Base-by-base conservation (phyloP, 2,888 invertebrate species). In the Eupithecia exiguata region DNA sequence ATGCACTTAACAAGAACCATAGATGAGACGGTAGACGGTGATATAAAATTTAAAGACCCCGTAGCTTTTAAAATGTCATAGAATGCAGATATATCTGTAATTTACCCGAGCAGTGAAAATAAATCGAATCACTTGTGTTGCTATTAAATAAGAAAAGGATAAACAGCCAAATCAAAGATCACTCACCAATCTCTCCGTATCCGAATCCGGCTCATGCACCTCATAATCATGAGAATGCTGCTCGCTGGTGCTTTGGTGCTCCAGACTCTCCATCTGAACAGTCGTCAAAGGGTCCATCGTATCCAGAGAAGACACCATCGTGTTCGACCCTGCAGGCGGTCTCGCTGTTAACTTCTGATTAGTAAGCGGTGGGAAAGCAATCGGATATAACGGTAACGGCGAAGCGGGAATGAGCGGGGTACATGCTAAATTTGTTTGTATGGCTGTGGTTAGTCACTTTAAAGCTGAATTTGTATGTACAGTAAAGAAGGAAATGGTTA, bases 251-350 rank as follows among this genome's bases (percentile, higher is more conserved):
- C 94, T 92, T 76, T 91, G 93, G 74, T 94, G 94, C 72, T 93
- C 95, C 35, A 93, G 79, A 71, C 94, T 93, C 83, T 95, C 95
- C 88, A 94, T 89, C 77, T 94, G 93, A 6, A 94, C 91, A 0
- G 95, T 89, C 0, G 94, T 95, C 68, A 94, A 86, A 16, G 96
- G 95, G 84, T 96, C 96, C 82, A 96, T 89, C 35, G 96, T 96
- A 84, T 97, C 97, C 80, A 96, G 95, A 25, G 96, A 96, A 36
- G 97, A 97, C 71, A 98, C 97, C 95, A 98, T 96, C 18, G 97
- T 97, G 88, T 97, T 97, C 73, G 97, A 97, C 80, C 97, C 97
- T 95, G 91, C 86, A 90, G 92, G 92, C 88, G 87, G 92, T 85
- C 89, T 88, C 91, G 93, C 92, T 92, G 93, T 94, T 94, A 94